These are phyloP conservation scores for Steinernema hermaphroditum DNA, from an alignment of 2,888 invertebrate genomes.

Conservation along the genomic window DNA sequence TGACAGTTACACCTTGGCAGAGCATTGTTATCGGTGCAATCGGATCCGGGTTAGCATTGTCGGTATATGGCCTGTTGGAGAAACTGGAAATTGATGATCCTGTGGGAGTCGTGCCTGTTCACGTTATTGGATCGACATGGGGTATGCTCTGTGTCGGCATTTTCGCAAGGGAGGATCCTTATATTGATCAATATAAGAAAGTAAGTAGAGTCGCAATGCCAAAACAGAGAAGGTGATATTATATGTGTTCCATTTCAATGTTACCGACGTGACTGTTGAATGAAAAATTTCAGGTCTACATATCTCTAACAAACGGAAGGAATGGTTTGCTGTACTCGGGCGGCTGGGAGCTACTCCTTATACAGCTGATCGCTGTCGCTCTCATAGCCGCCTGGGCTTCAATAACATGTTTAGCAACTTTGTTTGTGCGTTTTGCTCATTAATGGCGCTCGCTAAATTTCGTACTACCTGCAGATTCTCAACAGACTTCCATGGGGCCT, in stretches of 20 bases:
- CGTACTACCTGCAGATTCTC: slow-evolving; percentile 42
- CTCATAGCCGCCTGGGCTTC: slow-evolving; percentile 6
- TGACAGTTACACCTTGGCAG: slow-evolving; percentile 58
- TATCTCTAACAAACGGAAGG: slow-evolving; percentile 37
- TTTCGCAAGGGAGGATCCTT: slow-evolving; percentile 50
- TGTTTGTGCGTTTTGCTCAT: slow-evolving; percentile 27
- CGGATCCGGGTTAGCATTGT: slow-evolving; percentile 55
- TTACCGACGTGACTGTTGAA: too few species aligned
- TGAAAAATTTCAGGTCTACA: background rate
- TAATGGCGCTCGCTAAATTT: background rate
- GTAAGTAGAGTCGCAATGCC: background rate
- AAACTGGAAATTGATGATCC: slow-evolving; percentile 60
- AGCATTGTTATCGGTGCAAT: slow-evolving; percentile 57
- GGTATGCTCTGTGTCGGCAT: slow-evolving; percentile 62
- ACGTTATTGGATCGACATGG: slow-evolving; percentile 60
- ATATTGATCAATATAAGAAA: background rate
- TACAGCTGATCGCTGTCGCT: slow-evolving; percentile 11
- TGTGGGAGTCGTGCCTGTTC: slow-evolving; percentile 61
- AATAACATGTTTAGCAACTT: slow-evolving; percentile 1
- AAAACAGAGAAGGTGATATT: too few species aligned
- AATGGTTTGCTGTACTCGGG: slow-evolving; percentile 49
- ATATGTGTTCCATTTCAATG: too few species aligned
- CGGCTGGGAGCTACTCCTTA: slow-evolving; percentile 39
- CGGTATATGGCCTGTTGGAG: slow-evolving; percentile 56
- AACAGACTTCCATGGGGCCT: slow-evolving; percentile 56